Evolutionary conservation across 2,888 invertebrate species (phyloP).

Genomic region (Rhagophthalmus giganteus): DNA sequence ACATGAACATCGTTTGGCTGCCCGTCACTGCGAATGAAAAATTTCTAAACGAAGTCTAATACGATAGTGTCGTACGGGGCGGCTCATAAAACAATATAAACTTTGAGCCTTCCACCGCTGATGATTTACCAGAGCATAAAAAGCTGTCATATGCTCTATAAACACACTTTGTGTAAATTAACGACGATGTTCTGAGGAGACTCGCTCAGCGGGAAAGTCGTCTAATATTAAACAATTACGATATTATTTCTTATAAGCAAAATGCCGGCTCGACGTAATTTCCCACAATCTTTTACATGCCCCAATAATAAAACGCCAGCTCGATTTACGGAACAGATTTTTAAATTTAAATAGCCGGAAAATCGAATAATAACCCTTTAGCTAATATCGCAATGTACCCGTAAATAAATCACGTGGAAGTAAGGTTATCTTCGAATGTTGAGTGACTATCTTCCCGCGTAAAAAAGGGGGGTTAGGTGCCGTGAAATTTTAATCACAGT

Average conservation of each 20-base stretch:
- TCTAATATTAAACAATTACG: constrained; percentile 15
- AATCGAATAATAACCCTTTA: no score
- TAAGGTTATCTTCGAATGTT: no score
- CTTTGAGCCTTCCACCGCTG: constrained; percentile 10
- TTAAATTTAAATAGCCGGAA: no score
- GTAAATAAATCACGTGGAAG: no score
- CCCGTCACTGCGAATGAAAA: no score
- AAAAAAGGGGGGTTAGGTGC: no score
- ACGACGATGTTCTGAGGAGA: constrained; percentile 11
- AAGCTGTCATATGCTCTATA: constrained; percentile 32
- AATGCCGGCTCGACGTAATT: not conserved
- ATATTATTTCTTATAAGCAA: constrained; percentile 6
- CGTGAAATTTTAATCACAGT: no score
- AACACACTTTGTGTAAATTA: constrained; percentile 29
- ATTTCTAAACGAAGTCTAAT: no score
- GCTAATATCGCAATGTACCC: no score
- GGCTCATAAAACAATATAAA: constrained; percentile 12
- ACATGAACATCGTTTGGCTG: no score
- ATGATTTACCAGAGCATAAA: constrained; percentile 33
- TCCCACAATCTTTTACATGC: not conserved
- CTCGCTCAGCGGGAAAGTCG: constrained; percentile 17
- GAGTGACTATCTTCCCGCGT: no score
- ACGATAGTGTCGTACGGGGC: not conserved
- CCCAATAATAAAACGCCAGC: not conserved
- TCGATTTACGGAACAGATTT: no score